Conservation (phyloP, 2,888 invertebrate genomes). For the Tribolium freemani region DNA sequence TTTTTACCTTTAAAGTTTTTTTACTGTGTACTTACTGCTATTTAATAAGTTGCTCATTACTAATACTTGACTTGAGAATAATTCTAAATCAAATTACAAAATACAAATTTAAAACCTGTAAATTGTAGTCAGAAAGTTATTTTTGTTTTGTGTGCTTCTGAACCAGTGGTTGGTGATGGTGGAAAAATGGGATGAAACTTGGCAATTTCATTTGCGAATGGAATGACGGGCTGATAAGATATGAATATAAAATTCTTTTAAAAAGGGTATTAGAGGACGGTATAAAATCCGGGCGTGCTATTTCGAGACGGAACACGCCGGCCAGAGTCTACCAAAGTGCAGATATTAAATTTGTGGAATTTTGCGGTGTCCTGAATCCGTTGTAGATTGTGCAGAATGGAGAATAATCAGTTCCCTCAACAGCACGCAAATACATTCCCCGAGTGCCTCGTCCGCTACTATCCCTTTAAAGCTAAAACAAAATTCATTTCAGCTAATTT, state of each 20-base stretch:
- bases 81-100: too few species aligned
- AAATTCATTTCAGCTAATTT: constrained; percentile 25
- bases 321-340: constrained; percentile 51
- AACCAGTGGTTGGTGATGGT: too few species aligned
- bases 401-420: constrained; percentile 53
- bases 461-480: constrained; percentile 38
- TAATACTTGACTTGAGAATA: too few species aligned
- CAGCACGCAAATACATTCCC: constrained; percentile 52
- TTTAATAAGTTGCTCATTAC: too few species aligned
- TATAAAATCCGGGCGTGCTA: constrained; percentile 11
- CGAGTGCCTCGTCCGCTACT: constrained; percentile 44
- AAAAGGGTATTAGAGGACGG: not conserved
- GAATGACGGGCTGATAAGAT: not conserved
- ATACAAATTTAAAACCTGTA: too few species aligned
- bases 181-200: too few species aligned
- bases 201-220: too few species aligned
- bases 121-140: too few species aligned
- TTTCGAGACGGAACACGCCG: constrained; percentile 4
- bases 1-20: too few species aligned
- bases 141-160: too few species aligned
- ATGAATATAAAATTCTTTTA: not conserved
- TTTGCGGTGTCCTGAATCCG: constrained; percentile 66
- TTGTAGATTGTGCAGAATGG: constrained; percentile 49
- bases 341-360: constrained; percentile 74
- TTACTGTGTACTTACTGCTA: too few species aligned